These are phyloP conservation scores for Isaurus tuberculatus DNA, from an alignment of 92 coral and sea anemone species.

Conservation along the genomic window DNA sequence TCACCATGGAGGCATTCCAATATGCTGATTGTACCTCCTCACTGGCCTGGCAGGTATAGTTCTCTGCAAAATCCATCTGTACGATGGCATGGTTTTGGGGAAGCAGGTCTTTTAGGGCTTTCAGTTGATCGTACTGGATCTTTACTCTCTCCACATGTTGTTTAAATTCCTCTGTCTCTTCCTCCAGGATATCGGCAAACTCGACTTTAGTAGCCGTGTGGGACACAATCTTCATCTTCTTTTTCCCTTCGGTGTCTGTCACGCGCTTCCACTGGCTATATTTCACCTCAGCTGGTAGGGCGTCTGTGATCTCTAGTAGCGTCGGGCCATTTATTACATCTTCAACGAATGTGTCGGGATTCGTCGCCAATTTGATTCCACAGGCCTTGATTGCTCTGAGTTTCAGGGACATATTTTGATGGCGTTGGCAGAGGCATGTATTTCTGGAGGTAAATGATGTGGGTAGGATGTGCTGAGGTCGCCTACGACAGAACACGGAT, in stretches of 20 bases:
- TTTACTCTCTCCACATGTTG: constrained; percentile 48
- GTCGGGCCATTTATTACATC: constrained; percentile 14
- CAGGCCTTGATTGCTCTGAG: constrained; percentile 37
- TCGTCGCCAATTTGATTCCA: constrained; percentile 25
- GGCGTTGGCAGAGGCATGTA: constrained; percentile 66
- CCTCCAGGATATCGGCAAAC: constrained; percentile 8
- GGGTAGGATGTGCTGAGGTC: constrained; percentile 56
- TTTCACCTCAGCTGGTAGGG: neutral
- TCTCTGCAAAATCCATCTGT: constrained; percentile 59
- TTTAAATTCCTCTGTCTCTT: constrained; percentile 42
- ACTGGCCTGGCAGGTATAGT: constrained; percentile 15
- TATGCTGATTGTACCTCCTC: constrained; percentile 16
- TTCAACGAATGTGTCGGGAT: constrained; percentile 46
- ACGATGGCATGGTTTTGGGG: constrained; percentile 35
- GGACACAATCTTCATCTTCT: constrained; percentile 50
- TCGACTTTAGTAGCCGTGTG: constrained; percentile 5
- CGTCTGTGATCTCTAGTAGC: neutral
- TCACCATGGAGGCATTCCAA: constrained; percentile 37
- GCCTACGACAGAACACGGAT: constrained; percentile 38
- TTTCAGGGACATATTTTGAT: constrained; percentile 66
- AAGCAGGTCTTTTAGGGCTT: constrained; percentile 42
- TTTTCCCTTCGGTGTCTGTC: constrained; percentile 52
- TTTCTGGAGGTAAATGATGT: constrained; percentile 57
- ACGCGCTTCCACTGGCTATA: constrained; percentile 63
- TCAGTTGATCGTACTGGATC: constrained; percentile 58